phyloP scores from a whole-genome alignment of 2,888 invertebrate genomes.

The Hemicrepidius hirtus region DNA sequence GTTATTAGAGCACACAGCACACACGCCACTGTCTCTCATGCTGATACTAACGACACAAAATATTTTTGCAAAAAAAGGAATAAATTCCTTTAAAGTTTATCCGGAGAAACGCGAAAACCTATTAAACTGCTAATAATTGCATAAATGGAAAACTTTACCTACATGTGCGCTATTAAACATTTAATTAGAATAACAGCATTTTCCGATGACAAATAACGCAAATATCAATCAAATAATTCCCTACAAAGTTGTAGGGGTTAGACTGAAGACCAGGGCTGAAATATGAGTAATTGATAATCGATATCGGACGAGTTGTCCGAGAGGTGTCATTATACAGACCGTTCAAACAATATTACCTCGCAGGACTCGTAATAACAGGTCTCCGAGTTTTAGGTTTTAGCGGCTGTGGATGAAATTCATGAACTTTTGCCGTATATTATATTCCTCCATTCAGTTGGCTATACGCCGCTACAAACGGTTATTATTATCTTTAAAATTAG shows the following conservation, averaged over 20 bases:
- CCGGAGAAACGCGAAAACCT: background rate
- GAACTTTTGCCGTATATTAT: background rate
- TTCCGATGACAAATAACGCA: conserved; percentile 62
- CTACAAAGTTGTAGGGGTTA: conserved; percentile 55
- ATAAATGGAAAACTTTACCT: background rate
- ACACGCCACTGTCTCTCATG: conserved; percentile 51
- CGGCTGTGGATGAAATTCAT: conserved; percentile 12
- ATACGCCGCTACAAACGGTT: too few relatives aligned
- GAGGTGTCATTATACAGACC: conserved; percentile 66
- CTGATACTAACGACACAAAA: conserved; percentile 13
- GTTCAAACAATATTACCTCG: conserved; percentile 64
- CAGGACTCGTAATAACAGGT: conserved; percentile 46
- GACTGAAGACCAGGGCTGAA: conserved; percentile 62
- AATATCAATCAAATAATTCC: conserved; percentile 62
- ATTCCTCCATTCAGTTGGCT: background rate
- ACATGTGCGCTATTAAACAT: conserved; percentile 36
- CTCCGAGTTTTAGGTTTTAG: conserved; percentile 37
- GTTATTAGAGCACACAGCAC: conserved; percentile 64
- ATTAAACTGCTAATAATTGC: conserved; percentile 3
- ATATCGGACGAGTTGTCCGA: conserved; percentile 66
- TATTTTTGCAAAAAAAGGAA: background rate
- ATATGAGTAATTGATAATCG: conserved; percentile 71
- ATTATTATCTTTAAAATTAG: conserved; percentile 1
- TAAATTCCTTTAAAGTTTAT: too few relatives aligned
- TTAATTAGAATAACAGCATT: conserved; percentile 60